These are phyloP conservation scores for Australoheros facetus DNA, from an alignment of 2,797 vertebrate species.

Conservation along the genomic window DNA sequence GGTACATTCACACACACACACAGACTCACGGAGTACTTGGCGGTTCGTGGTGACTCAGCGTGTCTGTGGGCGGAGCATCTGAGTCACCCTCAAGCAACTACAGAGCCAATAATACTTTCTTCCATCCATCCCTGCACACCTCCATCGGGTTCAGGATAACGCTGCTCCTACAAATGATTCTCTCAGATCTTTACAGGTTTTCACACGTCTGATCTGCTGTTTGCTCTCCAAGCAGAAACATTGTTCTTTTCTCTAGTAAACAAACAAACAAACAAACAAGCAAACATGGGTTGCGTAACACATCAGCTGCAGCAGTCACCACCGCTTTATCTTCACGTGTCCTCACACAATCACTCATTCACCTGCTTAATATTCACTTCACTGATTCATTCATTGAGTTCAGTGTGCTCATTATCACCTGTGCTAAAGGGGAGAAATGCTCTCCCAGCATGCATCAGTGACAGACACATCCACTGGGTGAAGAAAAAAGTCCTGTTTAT, in stretches of 20 bases:
- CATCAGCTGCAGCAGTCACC: neutral
- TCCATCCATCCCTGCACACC: conserved; percentile 53
- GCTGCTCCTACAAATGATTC: neutral
- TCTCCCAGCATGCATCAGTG: neutral
- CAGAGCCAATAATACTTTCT: conserved; percentile 66
- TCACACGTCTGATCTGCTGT: neutral
- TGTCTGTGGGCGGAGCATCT: conserved; percentile 75
- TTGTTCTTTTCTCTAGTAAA: neutral
- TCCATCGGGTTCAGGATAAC: conserved; percentile 24
- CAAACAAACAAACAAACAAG: conserved; percentile 7
- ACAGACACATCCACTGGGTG: neutral
- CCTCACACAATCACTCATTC: neutral
- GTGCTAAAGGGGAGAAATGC: neutral
- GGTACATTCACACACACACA: conserved; percentile 59
- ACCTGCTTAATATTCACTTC: neutral
- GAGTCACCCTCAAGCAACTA: conserved; percentile 71
- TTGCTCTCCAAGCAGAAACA: neutral
- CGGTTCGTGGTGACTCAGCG: conserved; percentile 66
- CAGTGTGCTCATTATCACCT: neutral
- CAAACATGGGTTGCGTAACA: conserved; percentile 7
- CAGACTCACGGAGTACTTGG: conserved; percentile 42
- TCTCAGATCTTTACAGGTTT: neutral
- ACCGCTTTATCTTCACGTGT: neutral
- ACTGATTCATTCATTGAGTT: neutral
- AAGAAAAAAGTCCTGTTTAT: neutral